Base-by-base conservation (phyloP, 1,140 invertebrate species). In the Bombus consobrinus region DNA sequence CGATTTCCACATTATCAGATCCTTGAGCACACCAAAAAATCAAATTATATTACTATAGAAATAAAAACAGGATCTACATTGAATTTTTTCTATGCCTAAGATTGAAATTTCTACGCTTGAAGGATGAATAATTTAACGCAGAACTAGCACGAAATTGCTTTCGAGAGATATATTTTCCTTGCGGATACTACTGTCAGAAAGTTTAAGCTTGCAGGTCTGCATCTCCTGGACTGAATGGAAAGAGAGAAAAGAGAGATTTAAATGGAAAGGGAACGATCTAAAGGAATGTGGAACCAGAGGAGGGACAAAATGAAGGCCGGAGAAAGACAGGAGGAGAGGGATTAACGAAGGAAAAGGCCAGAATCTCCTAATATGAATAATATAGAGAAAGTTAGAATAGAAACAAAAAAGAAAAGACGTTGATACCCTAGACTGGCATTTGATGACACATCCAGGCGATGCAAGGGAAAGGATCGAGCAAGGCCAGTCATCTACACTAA, bases 401-500 rank as follows among this genome's bases (percentile, higher is more conserved):
- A 69, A 53, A 53, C 37, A 10, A 69, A 39, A 72, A 10, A 37
- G 68, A 39, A 39, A 22, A 43, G 41, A 22, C n/a, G 15, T 47
- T 68, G 69, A 83, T 80, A 34, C 25, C 15, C n/a, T 10, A 66
- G 75, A 76, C 34, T 81, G 74, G 66, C 72, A 82, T 78, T 81
- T 75, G 43, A 77, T 85, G 68, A 43, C 53, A 86, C 68, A 41
- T 81, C 64, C 80, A 91, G 85, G 83, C 80, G 68, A 85, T 76
- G 53, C 75, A 41, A 80, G 66, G 71, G 80, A 41, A 86, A 69
- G 41, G 68, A 75, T 28, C 62, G 15, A 82, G 28, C 28, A 10
- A 66, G 79, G 25, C 91, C 91, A n/a, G 62, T 90, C 22, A 47
- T 92, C 1, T 92, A 88, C 47, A 92, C 91, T 28, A 90, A 90